Base-by-base conservation (phyloP, 1,140 invertebrate genomes). In the Hylaeus anthracinus region DNA sequence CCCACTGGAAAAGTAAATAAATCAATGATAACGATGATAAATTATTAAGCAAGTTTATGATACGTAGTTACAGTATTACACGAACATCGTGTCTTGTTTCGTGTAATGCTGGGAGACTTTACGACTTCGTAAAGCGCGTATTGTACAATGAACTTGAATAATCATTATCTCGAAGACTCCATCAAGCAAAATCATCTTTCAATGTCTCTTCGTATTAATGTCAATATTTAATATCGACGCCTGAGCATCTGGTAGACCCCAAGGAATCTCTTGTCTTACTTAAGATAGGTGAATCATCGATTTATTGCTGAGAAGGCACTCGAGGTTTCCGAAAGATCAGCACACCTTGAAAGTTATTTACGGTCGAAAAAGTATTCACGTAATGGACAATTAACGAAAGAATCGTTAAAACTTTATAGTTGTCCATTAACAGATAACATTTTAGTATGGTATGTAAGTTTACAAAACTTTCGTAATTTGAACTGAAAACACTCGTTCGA, bases 151-250 rank as follows among this genome's bases (percentile, higher is more conserved):
- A 48, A 48, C 64, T 48, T 26, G n/a, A 48, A 66, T 15, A 4
- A n/a, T 10, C 39, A 66, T 12, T 5, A 48, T 15, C 15, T 39
- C 2, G 60, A 41, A 6, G 60, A 39, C 64, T n/a, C 14, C n/a
- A 9, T 5, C n/a, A 15, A n/a, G 45, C 14, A 37, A 37, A 51
- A 1, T 51, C n/a, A 12, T 67, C 45, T 9, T n/a, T 37, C 48
- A 3, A 37, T 26, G 6, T 41, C 8, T 14, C 26, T n/a, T 71
- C 26, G 5, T 37, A 55, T 64, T n/a, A 72, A 72, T 10, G 69
- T 64, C 48, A 72, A 79, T 79, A 79, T 79, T 79, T 56, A n/a
- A 56, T 64, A 64, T 9, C 69, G 26, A n/a, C 45, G 70, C 48
- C 15, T 58, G 43, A 56, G 10, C 14, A 1, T 2, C 41, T 26